Conservation (phyloP, 2,888 invertebrate species). For the Mycalesis mineus region DNA sequence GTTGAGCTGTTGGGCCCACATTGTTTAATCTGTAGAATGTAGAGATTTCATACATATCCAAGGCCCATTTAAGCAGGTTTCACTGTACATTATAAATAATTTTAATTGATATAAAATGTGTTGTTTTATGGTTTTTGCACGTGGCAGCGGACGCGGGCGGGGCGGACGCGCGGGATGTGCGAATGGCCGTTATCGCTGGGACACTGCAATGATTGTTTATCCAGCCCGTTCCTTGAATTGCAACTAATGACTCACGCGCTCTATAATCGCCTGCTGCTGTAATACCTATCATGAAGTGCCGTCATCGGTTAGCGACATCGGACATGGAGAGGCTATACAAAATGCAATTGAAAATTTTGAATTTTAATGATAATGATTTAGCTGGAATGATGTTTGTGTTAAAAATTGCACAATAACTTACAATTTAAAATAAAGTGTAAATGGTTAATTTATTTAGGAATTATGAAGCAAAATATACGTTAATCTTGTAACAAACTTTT, state of each 20-base stretch:
- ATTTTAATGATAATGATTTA: no score
- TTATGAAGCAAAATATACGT: no score
- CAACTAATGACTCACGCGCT: conserved; percentile 70
- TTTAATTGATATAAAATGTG: conserved; percentile 26
- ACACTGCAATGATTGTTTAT: conserved; percentile 77
- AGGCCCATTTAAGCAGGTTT: no score
- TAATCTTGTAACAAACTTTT: no score
- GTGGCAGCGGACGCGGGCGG: conserved; percentile 25
- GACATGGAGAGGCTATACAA: not conserved
- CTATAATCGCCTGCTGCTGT: conserved; percentile 52
- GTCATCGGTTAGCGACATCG: conserved; percentile 24
- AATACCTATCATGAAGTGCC: conserved; percentile 34
- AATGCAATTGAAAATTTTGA: not conserved
- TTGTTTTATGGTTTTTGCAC: conserved; percentile 17
- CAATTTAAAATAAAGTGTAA: no score
- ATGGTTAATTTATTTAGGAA: no score
- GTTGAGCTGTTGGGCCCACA: no score
- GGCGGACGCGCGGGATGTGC: conserved; percentile 62
- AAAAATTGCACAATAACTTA: no score
- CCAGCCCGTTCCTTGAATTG: conserved; percentile 76
- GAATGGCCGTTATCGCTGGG: conserved; percentile 73
- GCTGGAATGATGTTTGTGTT: no score
- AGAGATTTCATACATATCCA: no score
- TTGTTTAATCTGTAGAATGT: no score
- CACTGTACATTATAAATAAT: conserved; percentile 1